These are phyloP conservation scores for Polietes domitor DNA, from an alignment of 2,888 invertebrate genomes.

Conservation along the genomic window DNA sequence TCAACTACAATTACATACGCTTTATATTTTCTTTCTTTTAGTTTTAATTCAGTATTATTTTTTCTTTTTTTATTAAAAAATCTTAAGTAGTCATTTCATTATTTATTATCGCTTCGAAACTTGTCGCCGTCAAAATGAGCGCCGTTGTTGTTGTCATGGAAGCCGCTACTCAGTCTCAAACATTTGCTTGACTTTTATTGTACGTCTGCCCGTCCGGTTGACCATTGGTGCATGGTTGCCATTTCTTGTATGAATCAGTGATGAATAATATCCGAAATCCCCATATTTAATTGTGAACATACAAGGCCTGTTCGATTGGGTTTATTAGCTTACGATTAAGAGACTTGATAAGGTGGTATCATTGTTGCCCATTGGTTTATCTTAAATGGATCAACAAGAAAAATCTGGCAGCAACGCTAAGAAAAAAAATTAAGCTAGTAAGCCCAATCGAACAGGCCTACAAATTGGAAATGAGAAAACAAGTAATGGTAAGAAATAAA, in stretches of 20 bases:
- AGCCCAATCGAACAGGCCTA: no score
- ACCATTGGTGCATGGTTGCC: neutral
- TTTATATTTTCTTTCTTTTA: slow-evolving; percentile 45
- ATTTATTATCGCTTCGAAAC: slow-evolving; percentile 66
- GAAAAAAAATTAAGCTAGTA: no score
- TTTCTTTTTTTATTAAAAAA: slow-evolving; percentile 60
- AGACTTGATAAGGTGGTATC: no score
- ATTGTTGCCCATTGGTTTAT: no score
- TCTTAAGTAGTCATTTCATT: slow-evolving; percentile 66
- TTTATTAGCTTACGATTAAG: no score
- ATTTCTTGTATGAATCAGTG: neutral
- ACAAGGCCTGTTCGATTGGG: no score
- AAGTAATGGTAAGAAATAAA: no score
- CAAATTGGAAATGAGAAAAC: no score
- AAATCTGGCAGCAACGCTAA: no score
- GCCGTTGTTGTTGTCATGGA: slow-evolving; percentile 11
- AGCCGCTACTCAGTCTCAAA: slow-evolving; percentile 56
- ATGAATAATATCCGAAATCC: no score
- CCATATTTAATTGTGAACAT: no score
- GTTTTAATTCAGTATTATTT: slow-evolving; percentile 51
- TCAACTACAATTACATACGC: slow-evolving; percentile 56
- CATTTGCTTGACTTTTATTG: slow-evolving; percentile 2
- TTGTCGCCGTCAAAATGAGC: slow-evolving; percentile 35
- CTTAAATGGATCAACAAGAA: no score
- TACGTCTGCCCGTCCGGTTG: neutral